Evolutionary conservation across 2,888 invertebrate species (phyloP).

Genomic region (Silvanus unidentatus): DNA sequence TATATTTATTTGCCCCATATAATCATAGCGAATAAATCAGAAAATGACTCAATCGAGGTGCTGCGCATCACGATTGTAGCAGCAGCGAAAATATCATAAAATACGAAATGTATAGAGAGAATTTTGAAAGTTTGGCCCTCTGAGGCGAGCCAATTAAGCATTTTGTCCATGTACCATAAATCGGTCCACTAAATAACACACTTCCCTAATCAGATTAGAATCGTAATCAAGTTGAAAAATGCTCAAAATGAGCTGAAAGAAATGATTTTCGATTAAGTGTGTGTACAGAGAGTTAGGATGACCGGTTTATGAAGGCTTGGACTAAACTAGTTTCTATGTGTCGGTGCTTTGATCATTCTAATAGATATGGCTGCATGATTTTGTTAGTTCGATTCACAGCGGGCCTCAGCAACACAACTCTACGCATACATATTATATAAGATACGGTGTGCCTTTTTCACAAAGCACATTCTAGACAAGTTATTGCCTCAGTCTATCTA

Average conservation of each 20-base stretch:
- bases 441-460: slow-evolving; percentile 27
- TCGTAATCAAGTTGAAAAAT: slow-evolving; percentile 19
- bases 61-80: no score
- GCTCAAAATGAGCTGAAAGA: not conserved
- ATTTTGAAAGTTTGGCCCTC: no score
- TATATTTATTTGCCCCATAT: not conserved
- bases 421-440: no score
- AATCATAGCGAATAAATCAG: not conserved
- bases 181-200: no score
- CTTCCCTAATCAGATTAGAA: slow-evolving; percentile 18
- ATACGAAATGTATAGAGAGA: no score
- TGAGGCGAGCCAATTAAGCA: no score
- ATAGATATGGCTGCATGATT: slow-evolving; percentile 38
- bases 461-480: slow-evolving; percentile 22
- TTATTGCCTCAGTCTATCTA: slow-evolving; percentile 8
- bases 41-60: not conserved
- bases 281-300: slow-evolving; percentile 4
- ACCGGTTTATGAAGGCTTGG: slow-evolving; percentile 19
- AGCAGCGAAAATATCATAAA: no score
- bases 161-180: no score
- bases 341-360: slow-evolving; percentile 37
- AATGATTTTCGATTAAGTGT: slow-evolving; percentile 11
- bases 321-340: slow-evolving; percentile 35
- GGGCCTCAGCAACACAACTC: slow-evolving; percentile 24
- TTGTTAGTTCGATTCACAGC: slow-evolving; percentile 38